Base-by-base conservation (phyloP, 2,113 vertebrate genomes). In the Dolichallabes microphthalmus region DNA sequence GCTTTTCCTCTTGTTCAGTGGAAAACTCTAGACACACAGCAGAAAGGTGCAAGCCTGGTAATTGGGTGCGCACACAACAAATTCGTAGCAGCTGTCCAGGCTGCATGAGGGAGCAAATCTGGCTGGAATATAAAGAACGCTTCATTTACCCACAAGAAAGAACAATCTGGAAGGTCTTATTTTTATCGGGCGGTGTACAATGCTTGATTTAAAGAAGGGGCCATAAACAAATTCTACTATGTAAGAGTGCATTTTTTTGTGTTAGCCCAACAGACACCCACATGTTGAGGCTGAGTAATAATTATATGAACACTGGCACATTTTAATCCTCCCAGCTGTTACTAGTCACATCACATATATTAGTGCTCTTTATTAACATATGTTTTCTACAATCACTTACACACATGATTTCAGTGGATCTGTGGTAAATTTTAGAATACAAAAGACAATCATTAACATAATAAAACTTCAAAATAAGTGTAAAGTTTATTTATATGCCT, bases 41-140 rank as follows among this genome's bases (percentile, higher is more conserved):
- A 61, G 87, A 92, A 90, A 91, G 89, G 91, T 92, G 90, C 90
- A 89, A 91, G 88, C 63, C 82, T 85, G 73, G 86, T 93, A 91
- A 92, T 86, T 89, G 90, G 88, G 86, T 89, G 84, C 85, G n/a
- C 91, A 90, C 84, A 77, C 89, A 86, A 85, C 84, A 92, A 92
- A 90, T 86, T 61, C 69, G 86, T 87, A 90, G 88, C 92, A 92
- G 91, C 89, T 91, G 91, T 86, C 39, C 77, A 75, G 73, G 50
- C n/a, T 77, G 83, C 88, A 75, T 71, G 68, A 87, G 35, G 73
- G 69, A 81, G 35, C 85, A 63, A 84, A 80, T 84, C 64, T 68
- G 71, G 76, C 77, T 82, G 74, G 64, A 80, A 76, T 64, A 83
- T 85, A 66, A 75, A 74, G 17, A 87, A 88, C 64, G 82, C 85